phyloP scores from a whole-genome alignment of 2,888 invertebrate genomes.

The Epsilonema sp. region DNA sequence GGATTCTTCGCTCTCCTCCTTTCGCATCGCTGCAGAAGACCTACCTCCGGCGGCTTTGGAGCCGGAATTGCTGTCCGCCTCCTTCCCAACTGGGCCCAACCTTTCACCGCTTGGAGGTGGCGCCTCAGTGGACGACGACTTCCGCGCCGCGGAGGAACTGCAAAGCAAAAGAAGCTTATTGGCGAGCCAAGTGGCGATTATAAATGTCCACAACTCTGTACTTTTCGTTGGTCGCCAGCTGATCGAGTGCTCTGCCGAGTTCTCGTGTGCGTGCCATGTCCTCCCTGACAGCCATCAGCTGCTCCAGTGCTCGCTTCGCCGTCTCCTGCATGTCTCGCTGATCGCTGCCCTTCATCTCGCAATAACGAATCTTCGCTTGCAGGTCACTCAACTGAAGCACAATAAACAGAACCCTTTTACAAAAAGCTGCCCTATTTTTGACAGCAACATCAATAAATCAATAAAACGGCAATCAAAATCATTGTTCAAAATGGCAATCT shows the following conservation, averaged over 20 bases:
- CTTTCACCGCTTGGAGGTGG: not conserved
- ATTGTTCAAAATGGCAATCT: too few relatives aligned
- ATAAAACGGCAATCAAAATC: too few relatives aligned
- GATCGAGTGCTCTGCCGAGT: slow-evolving; percentile 8
- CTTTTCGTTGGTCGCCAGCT: slow-evolving; percentile 5
- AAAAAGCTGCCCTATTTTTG: too few relatives aligned
- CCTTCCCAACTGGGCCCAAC: not conserved
- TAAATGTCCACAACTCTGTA: slow-evolving; percentile 9
- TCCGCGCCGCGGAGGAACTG: too few relatives aligned
- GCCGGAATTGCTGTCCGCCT: not conserved
- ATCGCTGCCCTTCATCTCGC: not conserved
- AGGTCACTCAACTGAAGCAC: slow-evolving; percentile 2
- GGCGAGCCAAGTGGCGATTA: too few relatives aligned
- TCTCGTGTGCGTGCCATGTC: slow-evolving; percentile 9
- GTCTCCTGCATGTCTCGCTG: not conserved
- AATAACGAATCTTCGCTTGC: not conserved
- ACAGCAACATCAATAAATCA: too few relatives aligned
- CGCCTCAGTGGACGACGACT: too few relatives aligned
- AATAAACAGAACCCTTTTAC: too few relatives aligned
- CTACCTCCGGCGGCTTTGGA: too few relatives aligned
- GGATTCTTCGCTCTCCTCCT: too few relatives aligned
- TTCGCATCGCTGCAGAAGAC: too few relatives aligned
- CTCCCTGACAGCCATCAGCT: slow-evolving; percentile 7
- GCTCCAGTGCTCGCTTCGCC: slow-evolving; percentile 3
- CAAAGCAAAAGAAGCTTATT: too few relatives aligned